Conservation (phyloP, 2,888 invertebrate species). For the Eristalis arbustorum region DNA sequence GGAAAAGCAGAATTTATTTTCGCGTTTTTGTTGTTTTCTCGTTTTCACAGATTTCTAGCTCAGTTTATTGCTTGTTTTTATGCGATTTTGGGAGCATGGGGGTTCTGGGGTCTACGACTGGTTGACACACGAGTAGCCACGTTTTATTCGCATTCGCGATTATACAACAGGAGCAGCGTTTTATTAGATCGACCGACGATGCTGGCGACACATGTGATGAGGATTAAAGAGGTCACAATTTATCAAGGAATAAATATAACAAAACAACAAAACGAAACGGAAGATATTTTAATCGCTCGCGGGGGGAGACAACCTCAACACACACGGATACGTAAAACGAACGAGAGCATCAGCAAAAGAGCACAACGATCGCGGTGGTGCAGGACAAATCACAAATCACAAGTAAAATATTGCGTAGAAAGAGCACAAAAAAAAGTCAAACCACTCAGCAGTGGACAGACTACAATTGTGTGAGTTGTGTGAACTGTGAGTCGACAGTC, state of each 20-base stretch:
- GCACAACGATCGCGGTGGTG: constrained; percentile 29
- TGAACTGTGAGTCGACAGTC: neutral
- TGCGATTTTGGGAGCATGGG: neutral
- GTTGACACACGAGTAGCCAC: constrained; percentile 20
- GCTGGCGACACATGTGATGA: constrained; percentile 37
- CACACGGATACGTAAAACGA: constrained; percentile 22
- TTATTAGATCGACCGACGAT: constrained; percentile 12
- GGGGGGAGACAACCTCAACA: constrained; percentile 30
- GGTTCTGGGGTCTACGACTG: neutral
- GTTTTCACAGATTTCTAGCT: neutral
- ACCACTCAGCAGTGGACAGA: neutral
- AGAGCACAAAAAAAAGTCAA: constrained; percentile 15
- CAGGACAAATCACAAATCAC: no score
- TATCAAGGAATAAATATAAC: constrained; percentile 13
- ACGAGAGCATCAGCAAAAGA: constrained; percentile 38
- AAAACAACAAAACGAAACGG: neutral
- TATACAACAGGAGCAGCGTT: constrained; percentile 32
- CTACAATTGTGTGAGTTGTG: no score
- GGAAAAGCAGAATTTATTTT: neutral
- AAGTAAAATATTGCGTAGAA: constrained; percentile 40
- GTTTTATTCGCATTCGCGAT: constrained; percentile 40
- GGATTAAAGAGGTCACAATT: constrained; percentile 52
- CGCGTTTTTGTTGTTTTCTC: neutral
- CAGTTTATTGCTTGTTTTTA: neutral
- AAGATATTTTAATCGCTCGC: constrained; percentile 13